Evolutionary conservation across 2,888 invertebrate species (phyloP), one percentile per base, ranked within the genome.

Genomic region (Pteria penguin): DNA sequence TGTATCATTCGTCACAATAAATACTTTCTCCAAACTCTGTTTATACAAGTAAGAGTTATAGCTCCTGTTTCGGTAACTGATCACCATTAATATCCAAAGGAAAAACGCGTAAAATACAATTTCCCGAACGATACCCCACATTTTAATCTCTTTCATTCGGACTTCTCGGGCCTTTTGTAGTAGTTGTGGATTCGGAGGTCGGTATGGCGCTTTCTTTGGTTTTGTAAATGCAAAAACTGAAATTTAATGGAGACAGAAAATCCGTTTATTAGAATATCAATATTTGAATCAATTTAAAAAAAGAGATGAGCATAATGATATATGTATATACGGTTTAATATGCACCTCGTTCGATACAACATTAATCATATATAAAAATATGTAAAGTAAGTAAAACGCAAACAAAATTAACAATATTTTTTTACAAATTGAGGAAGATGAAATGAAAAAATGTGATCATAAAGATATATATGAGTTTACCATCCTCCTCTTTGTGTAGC

Each of bases 101-200:
- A 93, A 93, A 79, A 93, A 84, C 14, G 90, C 80, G 85, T 93
- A 93, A 72, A 92, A 89, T 33, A 91, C 73, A 14, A 93, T 92
- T 83, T 93, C 93, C 66, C 92, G 82, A 18, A 93, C 74, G 33
- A 93, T 89, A 11, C 87, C 87, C 85, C 91, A 92, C 93, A 93
- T 93, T 82, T 92, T 90, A 18, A 93, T 86, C 82, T 93, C 93
- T 72, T 93, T 93, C 77, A 92, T 69, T 14, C 93, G 84, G 52
- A 88, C 83, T 57, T 89, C 81, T 65, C 92, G 84, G 1, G 91
- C 91, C 67, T 87, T 84, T 76, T 92, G 90, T 70, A 93, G 84
- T 2, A 84, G 79, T 18, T 82, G 85, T 2, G 90, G 88, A 76
- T 92, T 90, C 18, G 92, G 92, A 4, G 92, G 92, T 73, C 81